phyloP scores from a whole-genome alignment of 2,888 invertebrate genomes.

The Lasioglossum marginatum region DNA sequence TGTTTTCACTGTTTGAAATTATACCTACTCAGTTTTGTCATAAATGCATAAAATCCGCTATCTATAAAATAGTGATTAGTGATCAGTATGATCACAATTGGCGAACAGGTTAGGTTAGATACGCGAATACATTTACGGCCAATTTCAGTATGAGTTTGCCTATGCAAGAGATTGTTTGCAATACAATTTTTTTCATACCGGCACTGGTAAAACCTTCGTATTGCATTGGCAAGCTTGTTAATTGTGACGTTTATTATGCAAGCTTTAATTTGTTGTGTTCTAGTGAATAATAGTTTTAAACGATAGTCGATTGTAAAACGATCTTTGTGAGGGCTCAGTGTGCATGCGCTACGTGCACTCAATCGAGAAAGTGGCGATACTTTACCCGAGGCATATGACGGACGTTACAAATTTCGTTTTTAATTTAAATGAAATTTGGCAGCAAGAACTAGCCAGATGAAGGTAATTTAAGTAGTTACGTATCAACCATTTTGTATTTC shows the following conservation, averaged over 20 bases:
- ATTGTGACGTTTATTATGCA: conserved; percentile 16
- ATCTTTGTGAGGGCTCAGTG: conserved; percentile 46
- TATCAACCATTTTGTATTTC: conserved; percentile 5
- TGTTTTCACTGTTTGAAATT: too few species aligned
- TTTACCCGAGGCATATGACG: conserved; percentile 71
- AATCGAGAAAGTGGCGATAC: conserved; percentile 51
- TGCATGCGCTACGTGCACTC: conserved; percentile 63
- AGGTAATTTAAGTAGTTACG: conserved; percentile 64
- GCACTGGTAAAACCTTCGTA: neutral
- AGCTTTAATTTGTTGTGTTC: neutral
- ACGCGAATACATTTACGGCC: conserved; percentile 32
- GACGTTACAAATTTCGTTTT: conserved; percentile 49
- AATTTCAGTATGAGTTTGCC: conserved; percentile 51
- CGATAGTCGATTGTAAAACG: conserved; percentile 53
- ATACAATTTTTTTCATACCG: conserved; percentile 34
- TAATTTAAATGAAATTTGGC: conserved; percentile 51
- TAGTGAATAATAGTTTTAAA: conserved; percentile 41
- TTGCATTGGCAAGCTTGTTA: neutral
- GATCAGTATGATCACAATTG: conserved; percentile 40
- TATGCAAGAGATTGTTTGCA: conserved; percentile 36
- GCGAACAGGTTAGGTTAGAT: conserved; percentile 46
- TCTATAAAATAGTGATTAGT: neutral
- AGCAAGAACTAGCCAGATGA: conserved; percentile 69
- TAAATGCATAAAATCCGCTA: too few species aligned
- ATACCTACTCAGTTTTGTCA: too few species aligned